Base-by-base conservation (phyloP, 2,888 invertebrate genomes). In the Anaspis maculata region DNA sequence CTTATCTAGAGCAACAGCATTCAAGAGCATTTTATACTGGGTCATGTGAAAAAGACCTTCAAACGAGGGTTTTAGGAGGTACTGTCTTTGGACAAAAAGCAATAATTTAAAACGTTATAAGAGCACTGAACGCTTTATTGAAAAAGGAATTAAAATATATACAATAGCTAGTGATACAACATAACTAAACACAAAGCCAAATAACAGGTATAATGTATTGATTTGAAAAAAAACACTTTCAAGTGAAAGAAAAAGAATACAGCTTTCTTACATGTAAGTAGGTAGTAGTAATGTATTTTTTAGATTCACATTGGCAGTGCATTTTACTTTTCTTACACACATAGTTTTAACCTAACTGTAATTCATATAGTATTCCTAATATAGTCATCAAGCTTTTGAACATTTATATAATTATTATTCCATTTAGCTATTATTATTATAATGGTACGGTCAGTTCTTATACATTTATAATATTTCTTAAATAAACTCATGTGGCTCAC, bases 41-140 rank as follows among this genome's bases (percentile, higher is more conserved):
- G n/a, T n/a, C n/a, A n/a, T n/a, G n/a, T n/a, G n/a, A n/a, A n/a
- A n/a, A n/a, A n/a, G n/a, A n/a, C n/a, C n/a, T n/a, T n/a, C n/a
- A n/a, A n/a, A n/a, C n/a, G n/a, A n/a, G n/a, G n/a, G n/a, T n/a
- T n/a, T n/a, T n/a, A n/a, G n/a, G n/a, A n/a, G n/a, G n/a, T n/a
- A n/a, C n/a, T n/a, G n/a, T n/a, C n/a, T n/a, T n/a, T n/a, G n/a
- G n/a, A n/a, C n/a, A n/a, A n/a, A n/a, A n/a, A n/a, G n/a, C n/a
- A n/a, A n/a, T n/a, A n/a, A n/a, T n/a, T n/a, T n/a, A n/a, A n/a
- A n/a, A n/a, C n/a, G n/a, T n/a, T n/a, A n/a, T n/a, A 30, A 52
- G 56, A 59, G 58, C 60, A 58, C 56, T 57, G 56, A 58, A 57
- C 49, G 54, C 55, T 60, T 60, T 59, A 60, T 60, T 59, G 46